phyloP scores from a whole-genome alignment of 2,113 vertebrate genomes.

The Meles meles region DNA sequence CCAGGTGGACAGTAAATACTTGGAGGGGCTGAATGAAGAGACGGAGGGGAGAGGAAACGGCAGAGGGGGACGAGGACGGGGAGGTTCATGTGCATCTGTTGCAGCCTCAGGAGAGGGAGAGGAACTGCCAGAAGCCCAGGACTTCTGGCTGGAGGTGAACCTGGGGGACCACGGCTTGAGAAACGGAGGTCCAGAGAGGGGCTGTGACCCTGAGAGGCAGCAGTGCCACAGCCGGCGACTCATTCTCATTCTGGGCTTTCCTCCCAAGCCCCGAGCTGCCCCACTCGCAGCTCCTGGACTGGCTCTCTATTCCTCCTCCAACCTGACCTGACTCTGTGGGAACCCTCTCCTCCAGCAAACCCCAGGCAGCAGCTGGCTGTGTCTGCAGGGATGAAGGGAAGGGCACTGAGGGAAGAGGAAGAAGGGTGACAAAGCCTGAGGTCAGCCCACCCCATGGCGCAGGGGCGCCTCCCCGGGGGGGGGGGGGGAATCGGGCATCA shows the following conservation, averaged over 20 bases:
- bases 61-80: background rate
- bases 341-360: background rate
- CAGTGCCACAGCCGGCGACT: background rate
- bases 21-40: slow-evolving; percentile 1
- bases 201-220: background rate
- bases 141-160: background rate
- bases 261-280: background rate
- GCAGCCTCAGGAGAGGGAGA: background rate
- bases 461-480: background rate
- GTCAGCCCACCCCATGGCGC: background rate
- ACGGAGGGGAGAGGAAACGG: background rate
- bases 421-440: background rate
- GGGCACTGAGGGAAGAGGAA: background rate
- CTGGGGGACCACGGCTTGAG: fast-evolving
- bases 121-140: background rate
- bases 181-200: background rate
- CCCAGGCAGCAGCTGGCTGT: background rate
- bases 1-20: slow-evolving; percentile 78
- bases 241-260: background rate
- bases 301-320: background rate
- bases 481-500: no score
- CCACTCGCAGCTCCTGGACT: no score
- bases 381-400: background rate
- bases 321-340: fast-evolving
- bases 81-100: background rate